Percentiles rank a stretch among this genome's conserved stretches.
phyloP scores from a whole-genome alignment of 2,113 vertebrate species.

The Anhinga rufa region DNA sequence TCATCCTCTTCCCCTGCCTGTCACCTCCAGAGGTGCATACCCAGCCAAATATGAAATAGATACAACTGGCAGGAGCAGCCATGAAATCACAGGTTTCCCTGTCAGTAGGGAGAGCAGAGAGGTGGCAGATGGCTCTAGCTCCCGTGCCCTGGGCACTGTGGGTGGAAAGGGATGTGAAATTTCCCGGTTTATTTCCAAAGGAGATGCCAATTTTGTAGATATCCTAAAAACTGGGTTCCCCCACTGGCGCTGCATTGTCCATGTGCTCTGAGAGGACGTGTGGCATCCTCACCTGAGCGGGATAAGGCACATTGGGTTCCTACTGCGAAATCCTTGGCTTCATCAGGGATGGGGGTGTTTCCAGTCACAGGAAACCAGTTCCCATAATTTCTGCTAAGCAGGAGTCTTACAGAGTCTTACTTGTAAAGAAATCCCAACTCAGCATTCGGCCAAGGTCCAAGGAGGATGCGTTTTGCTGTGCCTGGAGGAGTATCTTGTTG shows the following conservation, averaged over 20 bases:
- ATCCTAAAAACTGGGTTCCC: not conserved
- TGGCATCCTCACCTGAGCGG: not conserved
- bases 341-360: not conserved
- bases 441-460: accelerated
- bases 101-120: not conserved
- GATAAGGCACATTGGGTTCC: not conserved
- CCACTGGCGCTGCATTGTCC: not conserved
- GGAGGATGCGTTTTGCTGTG: not conserved
- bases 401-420: not conserved
- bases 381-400: not conserved
- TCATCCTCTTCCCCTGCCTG: not conserved
- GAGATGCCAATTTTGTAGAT: not conserved
- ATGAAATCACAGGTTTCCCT: not conserved
- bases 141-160: not conserved
- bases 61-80: not conserved
- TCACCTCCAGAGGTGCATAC: not conserved
- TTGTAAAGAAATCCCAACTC: not conserved
- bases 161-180: not conserved
- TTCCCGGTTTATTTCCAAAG: not conserved
- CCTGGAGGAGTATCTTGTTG: not conserved
- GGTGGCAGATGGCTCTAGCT: not conserved
- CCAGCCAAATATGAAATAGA: not conserved
- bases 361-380: not conserved
- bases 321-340: not conserved
- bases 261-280: not conserved